Conservation (phyloP, 2,888 invertebrate genomes). For the Campaea margaritaria region DNA sequence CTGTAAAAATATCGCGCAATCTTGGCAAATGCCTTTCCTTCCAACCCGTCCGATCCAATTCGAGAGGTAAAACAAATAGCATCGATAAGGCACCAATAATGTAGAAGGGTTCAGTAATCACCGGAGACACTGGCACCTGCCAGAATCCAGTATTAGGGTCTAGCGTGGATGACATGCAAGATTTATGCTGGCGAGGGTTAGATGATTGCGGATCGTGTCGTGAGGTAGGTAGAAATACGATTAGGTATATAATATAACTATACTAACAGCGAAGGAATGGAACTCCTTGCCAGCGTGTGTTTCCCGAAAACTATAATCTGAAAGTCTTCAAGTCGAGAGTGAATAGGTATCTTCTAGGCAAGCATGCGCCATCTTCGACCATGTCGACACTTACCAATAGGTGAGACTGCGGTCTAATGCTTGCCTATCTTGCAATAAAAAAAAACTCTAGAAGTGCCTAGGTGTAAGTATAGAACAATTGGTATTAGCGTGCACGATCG, state of each 20-base stretch:
- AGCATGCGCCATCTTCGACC: too few species aligned
- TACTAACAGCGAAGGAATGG: too few species aligned
- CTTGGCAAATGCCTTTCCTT: conserved; percentile 1
- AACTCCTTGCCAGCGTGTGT: too few species aligned
- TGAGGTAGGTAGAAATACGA: background rate
- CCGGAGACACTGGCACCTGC: conserved; percentile 29
- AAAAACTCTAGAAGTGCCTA: too few species aligned
- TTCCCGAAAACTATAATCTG: too few species aligned
- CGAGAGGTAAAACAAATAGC: conserved; percentile 36
- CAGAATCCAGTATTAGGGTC: conserved; percentile 26
- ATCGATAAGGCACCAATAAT: conserved; percentile 36
- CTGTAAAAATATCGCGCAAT: background rate
- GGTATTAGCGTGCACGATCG: too few species aligned
- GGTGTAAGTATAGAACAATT: too few species aligned
- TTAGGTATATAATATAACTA: background rate
- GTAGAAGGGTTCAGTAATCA: conserved; percentile 32
- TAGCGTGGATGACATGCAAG: conserved; percentile 11
- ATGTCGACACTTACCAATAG: too few species aligned
- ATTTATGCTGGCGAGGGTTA: conserved; percentile 15
- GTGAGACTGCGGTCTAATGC: too few species aligned
- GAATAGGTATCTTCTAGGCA: too few species aligned
- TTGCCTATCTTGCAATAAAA: too few species aligned
- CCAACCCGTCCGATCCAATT: conserved; percentile 35
- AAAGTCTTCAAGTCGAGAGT: too few species aligned
- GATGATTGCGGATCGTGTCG: conserved; percentile 1